Evolutionary conservation across 2,113 vertebrate genomes (phyloP).

Genomic region (Lathamus discolor): DNA sequence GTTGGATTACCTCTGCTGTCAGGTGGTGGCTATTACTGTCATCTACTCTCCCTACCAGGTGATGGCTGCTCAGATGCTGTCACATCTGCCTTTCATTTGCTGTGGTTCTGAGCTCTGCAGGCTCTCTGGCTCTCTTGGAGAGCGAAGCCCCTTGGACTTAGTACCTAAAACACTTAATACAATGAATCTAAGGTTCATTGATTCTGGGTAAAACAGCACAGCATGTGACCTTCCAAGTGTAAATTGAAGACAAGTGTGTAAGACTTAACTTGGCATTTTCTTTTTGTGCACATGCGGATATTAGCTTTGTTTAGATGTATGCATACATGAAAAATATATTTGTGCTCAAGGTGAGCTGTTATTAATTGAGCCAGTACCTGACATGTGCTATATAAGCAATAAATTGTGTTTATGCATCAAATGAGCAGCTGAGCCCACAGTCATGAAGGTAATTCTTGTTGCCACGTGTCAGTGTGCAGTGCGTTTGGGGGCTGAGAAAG

Average conservation of each 20-base stretch:
- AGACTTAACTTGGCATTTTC: not conserved
- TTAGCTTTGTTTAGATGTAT: not conserved
- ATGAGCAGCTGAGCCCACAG: not conserved
- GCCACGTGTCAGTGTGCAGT: not conserved
- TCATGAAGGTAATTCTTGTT: not conserved
- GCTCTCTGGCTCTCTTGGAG: not conserved
- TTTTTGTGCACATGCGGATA: not conserved
- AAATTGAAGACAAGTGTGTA: not conserved
- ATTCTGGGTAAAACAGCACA: not conserved
- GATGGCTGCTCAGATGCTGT: not conserved
- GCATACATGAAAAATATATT: not conserved
- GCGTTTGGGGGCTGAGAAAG: not conserved
- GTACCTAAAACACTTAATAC: not conserved
- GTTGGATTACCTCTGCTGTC: not conserved
- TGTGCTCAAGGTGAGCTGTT: not conserved
- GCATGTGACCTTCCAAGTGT: rapidly evolving
- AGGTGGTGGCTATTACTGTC: not conserved
- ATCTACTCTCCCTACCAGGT: not conserved
- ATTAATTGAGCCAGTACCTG: not conserved
- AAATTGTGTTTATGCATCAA: not conserved
- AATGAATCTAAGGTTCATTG: not conserved
- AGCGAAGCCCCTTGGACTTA: not conserved
- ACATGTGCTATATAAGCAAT: not conserved
- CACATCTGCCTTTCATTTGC: not conserved
- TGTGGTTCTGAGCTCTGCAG: not conserved